Percentiles rank a stretch among this genome's conserved stretches.
These are phyloP conservation scores for Doris montereyensis DNA, from an alignment of 2,888 invertebrate genomes.

Conservation along the genomic window DNA sequence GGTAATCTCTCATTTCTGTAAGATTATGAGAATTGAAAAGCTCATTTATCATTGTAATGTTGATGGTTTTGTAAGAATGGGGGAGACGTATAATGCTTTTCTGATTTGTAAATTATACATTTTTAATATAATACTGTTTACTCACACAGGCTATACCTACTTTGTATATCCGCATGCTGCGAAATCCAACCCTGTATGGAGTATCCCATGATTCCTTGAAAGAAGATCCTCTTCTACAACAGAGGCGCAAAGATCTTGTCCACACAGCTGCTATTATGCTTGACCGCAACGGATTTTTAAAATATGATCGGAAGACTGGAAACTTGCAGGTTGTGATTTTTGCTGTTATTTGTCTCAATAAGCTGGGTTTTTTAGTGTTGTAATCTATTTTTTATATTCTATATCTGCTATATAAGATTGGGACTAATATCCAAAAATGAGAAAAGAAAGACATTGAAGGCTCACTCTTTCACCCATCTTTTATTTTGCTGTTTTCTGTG, in stretches of 20 bases:
- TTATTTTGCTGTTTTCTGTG: no score
- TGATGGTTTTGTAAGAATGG: no score
- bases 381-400: not conserved
- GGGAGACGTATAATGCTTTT: no score
- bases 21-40: no score
- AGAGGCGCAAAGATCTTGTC: conserved; percentile 92
- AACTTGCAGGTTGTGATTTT: conserved; percentile 79
- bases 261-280: conserved; percentile 93
- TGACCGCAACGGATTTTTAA: conserved; percentile 94
- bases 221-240: conserved; percentile 88
- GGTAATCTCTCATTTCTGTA: no score
- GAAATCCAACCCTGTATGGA: conserved; percentile 91
- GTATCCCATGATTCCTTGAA: conserved; percentile 79
- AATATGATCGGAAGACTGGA: conserved; percentile 93
- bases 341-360: not conserved
- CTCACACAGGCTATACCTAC: conserved; percentile 85
- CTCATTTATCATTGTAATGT: no score
- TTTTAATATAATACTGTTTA: not conserved
- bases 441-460: no score
- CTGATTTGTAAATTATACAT: no score
- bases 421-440: no score
- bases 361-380: not conserved
- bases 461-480: no score
- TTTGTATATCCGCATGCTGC: conserved; percentile 95
- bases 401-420: no score